Evolutionary conservation across 2,888 invertebrate genomes (phyloP), one percentile per base, ranked within the genome.

Genomic region (Apotomis turbidana): DNA sequence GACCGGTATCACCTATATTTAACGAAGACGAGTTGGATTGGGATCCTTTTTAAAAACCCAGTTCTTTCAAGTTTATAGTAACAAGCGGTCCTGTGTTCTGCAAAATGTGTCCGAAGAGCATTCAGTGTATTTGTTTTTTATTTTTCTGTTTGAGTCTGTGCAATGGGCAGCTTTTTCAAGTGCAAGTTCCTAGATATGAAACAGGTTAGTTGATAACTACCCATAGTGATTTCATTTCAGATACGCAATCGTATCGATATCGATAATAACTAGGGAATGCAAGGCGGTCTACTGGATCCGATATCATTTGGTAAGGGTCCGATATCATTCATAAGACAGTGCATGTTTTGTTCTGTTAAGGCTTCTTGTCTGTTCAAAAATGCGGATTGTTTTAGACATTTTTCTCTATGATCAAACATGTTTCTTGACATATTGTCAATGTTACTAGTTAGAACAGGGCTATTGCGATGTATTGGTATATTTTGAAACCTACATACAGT

Each of bases 71-170:
- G 79, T 77, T 74, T 74, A 63, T 74, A 68, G 70, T 71, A 75
- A 74, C 75, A 75, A 74, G 73, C 75, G 73, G 77, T 74, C 74
- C 72, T 80, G 76, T 80, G 73, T 68, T 78, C 71, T 71, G 68
- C 77, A 78, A 77, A 78, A 82, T 81, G 81, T 76, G 79, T 75
- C 72, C 78, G 70, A 77, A 74, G 76, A 76, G 75, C 71, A 73
- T 76, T 73, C 77, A 76, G 73, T 74, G 76, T 59, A 57, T 80
- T 70, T 66, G 77, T 46, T 77, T 59, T 59, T 76, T 75, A 74
- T 80, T 61, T 67, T 74, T 67, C 36, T 52, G 74, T 75, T 74
- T 76, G 57, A 68, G 74, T 52, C 74, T 70, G 62, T 78, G 81
- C 75, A 72, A 73, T 70, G 80, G 78, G 3, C 81, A 82, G 66